A percentile compares a stretch with the other conserved stretches of the same genome.
Evolutionary conservation across 2,888 invertebrate species (phyloP).

Genomic region (Limnephilus lunatus): DNA sequence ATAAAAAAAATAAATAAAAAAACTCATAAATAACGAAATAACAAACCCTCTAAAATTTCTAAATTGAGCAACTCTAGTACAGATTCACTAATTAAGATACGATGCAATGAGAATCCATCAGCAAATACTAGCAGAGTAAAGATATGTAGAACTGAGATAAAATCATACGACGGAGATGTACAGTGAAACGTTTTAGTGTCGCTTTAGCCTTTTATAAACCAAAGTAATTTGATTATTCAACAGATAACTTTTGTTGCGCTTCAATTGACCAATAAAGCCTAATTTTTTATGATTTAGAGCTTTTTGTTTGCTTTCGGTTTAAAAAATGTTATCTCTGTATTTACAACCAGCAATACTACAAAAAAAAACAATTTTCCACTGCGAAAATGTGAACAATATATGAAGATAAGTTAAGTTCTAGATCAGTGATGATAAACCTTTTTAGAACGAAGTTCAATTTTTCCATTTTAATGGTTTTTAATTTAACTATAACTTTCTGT

Average conservation of each 20-base stretch:
- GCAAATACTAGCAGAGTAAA: slow-evolving; percentile 20
- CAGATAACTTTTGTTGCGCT: not conserved
- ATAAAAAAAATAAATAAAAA: too few relatives aligned
- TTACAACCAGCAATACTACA: not conserved
- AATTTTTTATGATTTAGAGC: not conserved
- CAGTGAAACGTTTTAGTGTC: not conserved
- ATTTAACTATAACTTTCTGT: too few relatives aligned
- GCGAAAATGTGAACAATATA: too few relatives aligned
- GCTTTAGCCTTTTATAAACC: not conserved
- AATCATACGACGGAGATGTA: not conserved
- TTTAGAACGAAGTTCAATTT: too few relatives aligned
- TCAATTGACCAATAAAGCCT: slow-evolving; percentile 2
- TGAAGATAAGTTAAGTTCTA: too few relatives aligned
- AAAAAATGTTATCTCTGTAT: not conserved
- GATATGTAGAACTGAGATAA: not conserved
- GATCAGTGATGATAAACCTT: too few relatives aligned
- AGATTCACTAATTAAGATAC: not conserved
- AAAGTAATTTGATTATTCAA: not conserved
- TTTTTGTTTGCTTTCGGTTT: not conserved
- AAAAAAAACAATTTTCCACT: not conserved
- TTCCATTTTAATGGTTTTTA: too few relatives aligned
- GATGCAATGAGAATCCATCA: not conserved
- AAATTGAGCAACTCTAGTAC: not conserved
- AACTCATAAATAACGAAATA: not conserved
- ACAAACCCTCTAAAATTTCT: not conserved